Evolutionary conservation across 2,888 invertebrate genomes (phyloP), one percentile per base, ranked within the genome.

Genomic region (Digitonthophagus gazella): DNA sequence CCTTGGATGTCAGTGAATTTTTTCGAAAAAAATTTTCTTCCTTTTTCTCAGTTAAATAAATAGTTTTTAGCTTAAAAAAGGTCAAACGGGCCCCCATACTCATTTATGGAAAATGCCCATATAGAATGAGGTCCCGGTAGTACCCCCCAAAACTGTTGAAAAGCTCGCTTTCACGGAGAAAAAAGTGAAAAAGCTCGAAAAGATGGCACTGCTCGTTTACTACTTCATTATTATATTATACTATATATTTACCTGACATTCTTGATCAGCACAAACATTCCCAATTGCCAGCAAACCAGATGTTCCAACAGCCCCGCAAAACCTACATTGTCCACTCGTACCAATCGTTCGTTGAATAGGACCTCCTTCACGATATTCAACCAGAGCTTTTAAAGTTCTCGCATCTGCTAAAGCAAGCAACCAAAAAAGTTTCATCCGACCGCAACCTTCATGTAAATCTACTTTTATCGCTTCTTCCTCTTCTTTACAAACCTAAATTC

Each of bases 401-500:
- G 96, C 93, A 80, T 98, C 98, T 0, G 98, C 96, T 16, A 98
- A 84, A 0, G 97, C 91, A 77, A 97, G 85, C 3, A 98, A 86
- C 97, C 98, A 98, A 82, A 96, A 97, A 3, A 98, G 85, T 82
- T 98, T 97, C 0, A 96, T 96, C 54, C 98, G 88, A 0, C 98
- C 98, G 80, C 98, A 98, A 0, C 93, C 92, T 83, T 97, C 98
- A 82, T 98, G 98, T n/a, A 98, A 87, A 82, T 98, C 97, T 3
- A 98, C 95, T 72, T 95, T 92, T 71, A 98, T 96, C 0, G 97
- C 95, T 80, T 96, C 96, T 79, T 97, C 96, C 78, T 97, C 97
- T 79, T 97, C 97, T 81, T 97, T 97, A 83, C 97, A 97, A 15
- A 95, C 93, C 90, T 91, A 64, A 65, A 16, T n/a, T 64, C 61